A percentile compares a stretch with the other conserved stretches of the same genome.
Evolutionary conservation across 2,797 vertebrate species (phyloP).

Genomic region (Phalanger gymnotis): DNA sequence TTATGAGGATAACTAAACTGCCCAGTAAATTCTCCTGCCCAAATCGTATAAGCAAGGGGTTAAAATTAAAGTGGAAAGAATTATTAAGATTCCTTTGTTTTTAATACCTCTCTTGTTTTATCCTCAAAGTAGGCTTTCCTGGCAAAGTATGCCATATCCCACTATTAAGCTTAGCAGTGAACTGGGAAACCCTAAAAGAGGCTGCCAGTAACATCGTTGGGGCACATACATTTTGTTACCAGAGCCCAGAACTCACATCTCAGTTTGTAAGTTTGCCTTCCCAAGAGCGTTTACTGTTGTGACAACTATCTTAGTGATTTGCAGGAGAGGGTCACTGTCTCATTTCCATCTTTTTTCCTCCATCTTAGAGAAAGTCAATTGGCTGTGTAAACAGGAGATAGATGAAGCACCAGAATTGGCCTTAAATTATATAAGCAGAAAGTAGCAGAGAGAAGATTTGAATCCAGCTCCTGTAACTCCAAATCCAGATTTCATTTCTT

Average conservation of each 20-base stretch:
- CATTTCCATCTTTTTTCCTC: background rate
- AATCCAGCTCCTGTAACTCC: background rate
- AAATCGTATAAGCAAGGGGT: background rate
- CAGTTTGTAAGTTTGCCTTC: background rate
- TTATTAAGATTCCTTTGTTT: background rate
- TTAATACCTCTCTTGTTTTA: background rate
- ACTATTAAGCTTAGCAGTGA: background rate
- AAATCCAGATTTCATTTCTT: background rate
- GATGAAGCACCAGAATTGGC: background rate
- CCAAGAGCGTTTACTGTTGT: background rate
- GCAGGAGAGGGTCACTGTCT: background rate
- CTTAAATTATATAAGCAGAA: background rate
- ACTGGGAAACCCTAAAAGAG: background rate
- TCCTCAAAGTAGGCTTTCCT: background rate
- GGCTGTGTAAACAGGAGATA: background rate
- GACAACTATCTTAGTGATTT: background rate
- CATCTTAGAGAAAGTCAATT: background rate
- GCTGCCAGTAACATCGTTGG: background rate
- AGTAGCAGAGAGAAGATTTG: background rate
- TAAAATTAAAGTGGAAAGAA: background rate
- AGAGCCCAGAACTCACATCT: background rate
- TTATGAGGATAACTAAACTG: background rate
- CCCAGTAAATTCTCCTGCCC: background rate
- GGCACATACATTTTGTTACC: background rate
- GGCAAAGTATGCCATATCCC: background rate